Evolutionary conservation across 2,113 vertebrate genomes (phyloP), one percentile per base, ranked within the genome.

Genomic region (Oreocharis arfaki): DNA sequence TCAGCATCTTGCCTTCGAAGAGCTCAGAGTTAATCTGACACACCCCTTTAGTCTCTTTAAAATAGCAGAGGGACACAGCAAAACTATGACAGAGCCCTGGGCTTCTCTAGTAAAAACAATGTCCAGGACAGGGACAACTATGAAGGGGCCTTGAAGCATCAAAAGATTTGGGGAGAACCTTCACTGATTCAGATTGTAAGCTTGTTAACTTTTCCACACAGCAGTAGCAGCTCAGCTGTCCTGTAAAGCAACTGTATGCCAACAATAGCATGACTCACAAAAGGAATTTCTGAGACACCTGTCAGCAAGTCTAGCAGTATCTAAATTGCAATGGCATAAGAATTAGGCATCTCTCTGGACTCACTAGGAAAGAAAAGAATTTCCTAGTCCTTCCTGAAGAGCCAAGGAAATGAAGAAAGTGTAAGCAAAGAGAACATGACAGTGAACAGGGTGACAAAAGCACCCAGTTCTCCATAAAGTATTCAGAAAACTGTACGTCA

Each of bases 301-400:
- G 53, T 91, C 92, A 94, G 46, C 41, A 65, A 64, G 30, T 22
- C 61, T 92, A 88, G 50, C 7, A 74, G 26, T 39, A 70, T 47
- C 63, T 92, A 82, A 95, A 93, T 60, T 94, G 26, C 59, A 85
- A n/a, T 85, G 50, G 76, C 26, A 57, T 56, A 79, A 93, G 79
- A 90, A 88, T 73, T 64, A 73, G 42, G n/a, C n/a, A 68, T 46
- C 41, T 77, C 70, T 87, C 47, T 57, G 75, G 50, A 85, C 32
- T 73, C 37, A 49, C 18, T 50, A n/a, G 23, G 44, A 69, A 81
- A 82, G 26, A 84, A 55, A 57, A 67, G 5, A 30, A 61, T 82
- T 82, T 82, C 11, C 35, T 23, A 15, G 11, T 71, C 52, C 23
- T 89, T 78, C 39, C n/a, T 49, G 35, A 84, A 85, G 59, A 57